Base-by-base conservation (phyloP, 2,888 invertebrate genomes). In the Ypsolopha scabrella region DNA sequence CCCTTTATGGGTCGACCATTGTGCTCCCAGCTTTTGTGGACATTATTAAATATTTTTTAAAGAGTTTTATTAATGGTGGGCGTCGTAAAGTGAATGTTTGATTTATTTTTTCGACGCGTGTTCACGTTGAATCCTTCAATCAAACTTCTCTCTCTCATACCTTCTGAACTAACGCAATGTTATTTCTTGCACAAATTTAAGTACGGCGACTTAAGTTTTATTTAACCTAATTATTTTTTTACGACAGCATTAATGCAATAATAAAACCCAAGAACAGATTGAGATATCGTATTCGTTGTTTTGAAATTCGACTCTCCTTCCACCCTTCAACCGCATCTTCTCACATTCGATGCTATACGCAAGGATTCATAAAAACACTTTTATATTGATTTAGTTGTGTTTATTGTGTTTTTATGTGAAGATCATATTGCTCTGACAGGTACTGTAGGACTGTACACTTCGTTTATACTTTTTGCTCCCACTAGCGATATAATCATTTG, bases 11-110 rank as follows among this genome's bases (percentile, higher is more conserved):
- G 68, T 68, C 64, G 74, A 76, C 76, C 70, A 80, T 86, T 86
- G 86, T 85, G 76, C 75, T 72, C 72, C 67, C 62, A 64, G 72
- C 75, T 72, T 83, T 85, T 83, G 86, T 86, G 75, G 81, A 83
- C 82, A 83, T 86, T 86, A 86, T 86, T 86, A 81, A 85, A 86
- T 85, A 85, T 83, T 83, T 85, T 85, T 85, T 81, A 83, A 85
- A 82, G 77, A 81, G 82, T 85, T 83, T 82, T 86, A 85, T 86
- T 86, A 82, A 85, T 86, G 80, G 83, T 85, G 75, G 82, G 80
- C 82, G 80, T 86, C 77, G 71, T 68, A 72, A 68, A 70, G 72
- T 72, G 81, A 75, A 74, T 68, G 74, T 77, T 74, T 86, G 85
- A 86, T 86, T 85, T 86, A 86, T 86, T 81, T 80, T 86, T 85